Evolutionary conservation across 2,888 invertebrate species (phyloP), one percentile per base, ranked within the genome.

Genomic region (Crematogaster levior): DNA sequence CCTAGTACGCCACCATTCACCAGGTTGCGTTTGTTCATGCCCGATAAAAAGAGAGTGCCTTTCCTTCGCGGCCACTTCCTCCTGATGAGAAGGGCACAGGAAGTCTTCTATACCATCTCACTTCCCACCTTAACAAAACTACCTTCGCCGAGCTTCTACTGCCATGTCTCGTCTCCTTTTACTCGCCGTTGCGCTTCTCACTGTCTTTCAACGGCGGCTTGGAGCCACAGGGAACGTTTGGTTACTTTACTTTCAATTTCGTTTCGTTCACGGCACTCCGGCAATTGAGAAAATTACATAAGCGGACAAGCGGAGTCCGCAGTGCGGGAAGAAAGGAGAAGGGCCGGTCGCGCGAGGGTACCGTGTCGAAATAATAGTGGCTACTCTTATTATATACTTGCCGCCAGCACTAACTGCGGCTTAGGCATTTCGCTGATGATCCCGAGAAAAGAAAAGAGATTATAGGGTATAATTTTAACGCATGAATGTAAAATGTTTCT

Each of bases 201-300:
- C 10, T 40, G 51, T 63, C 34, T 77, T 53, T 68, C 68, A 30
- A 56, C 34, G 37, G n/a, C 63, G 51, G 27, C 30, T 12, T n/a
- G 10, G 34, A 37, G 43, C 83, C 56, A n/a, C 72, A 85, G 85
- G 82, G 86, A 89, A 82, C 89, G 90, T 91, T 92, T 90, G 89
- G 89, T 91, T 91, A 89, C 91, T 91, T 92, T 93, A 94, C 93
- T 94, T 94, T 94, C 94, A 92, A 94, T 94, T 94, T 94, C 93
- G 91, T 94, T 94, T 92, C 88, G 92, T 92, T 89, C 90, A 88
- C 90, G 86, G 90, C 88, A 88, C 87, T 86, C 86, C 81, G 86
- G 72, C 86, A 82, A 82, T 84, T 84, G 80, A 72, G 72, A 60
- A 75, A 85, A 85, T 90, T 90, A 90, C 90, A 85, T 90, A 90